A percentile compares a stretch with the other conserved stretches of the same genome.
Evolutionary conservation across 2,113 vertebrate species (phyloP).

Genomic region (Sminthopsis crassicaudata): DNA sequence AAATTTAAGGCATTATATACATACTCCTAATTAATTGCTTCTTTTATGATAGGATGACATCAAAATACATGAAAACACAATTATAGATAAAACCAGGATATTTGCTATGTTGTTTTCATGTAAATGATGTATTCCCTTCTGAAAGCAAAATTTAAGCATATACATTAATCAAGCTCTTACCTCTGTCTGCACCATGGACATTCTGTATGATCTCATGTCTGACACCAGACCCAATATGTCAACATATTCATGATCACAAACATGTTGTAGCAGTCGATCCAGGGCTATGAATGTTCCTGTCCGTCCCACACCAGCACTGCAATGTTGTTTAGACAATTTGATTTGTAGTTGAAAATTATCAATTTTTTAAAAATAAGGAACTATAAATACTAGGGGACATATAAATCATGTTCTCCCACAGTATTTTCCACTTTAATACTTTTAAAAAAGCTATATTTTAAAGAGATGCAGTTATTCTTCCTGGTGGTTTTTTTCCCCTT

Average conservation of each 20-base stretch:
- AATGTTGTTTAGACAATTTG: background rate
- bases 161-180: constrained; percentile 75
- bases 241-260: constrained; percentile 93
- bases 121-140: background rate
- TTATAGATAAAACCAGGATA: background rate
- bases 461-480: background rate
- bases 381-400: background rate
- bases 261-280: constrained; percentile 96
- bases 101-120: background rate
- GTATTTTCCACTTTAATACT: background rate
- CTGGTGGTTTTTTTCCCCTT: background rate
- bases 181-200: constrained; percentile 99
- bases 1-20: background rate
- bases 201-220: constrained; percentile 94
- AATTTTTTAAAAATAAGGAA: no score
- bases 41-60: background rate
- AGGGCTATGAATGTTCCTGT: constrained; percentile 97
- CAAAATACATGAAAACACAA: background rate
- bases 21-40: background rate
- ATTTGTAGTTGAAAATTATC: background rate
- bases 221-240: constrained; percentile 96
- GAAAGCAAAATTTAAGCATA: background rate
- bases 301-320: constrained; percentile 95
- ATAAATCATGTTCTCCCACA: background rate
- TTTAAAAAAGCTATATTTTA: background rate